phyloP scores from a whole-genome alignment of 2,797 vertebrate genomes.

The Onychomys leucogaster region DNA sequence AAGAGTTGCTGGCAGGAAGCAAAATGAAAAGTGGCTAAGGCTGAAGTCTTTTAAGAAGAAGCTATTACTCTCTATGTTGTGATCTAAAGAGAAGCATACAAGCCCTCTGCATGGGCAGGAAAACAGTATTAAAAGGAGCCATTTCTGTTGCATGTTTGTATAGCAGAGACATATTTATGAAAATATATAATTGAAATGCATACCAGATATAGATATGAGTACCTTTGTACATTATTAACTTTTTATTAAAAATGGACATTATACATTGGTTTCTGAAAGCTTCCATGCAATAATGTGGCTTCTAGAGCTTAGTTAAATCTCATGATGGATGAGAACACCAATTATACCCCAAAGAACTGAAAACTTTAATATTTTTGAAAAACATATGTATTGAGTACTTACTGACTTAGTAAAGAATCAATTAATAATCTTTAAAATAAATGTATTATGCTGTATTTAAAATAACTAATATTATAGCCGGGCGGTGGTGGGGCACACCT shows the following conservation, averaged over 20 bases:
- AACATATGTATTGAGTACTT: background rate
- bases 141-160: background rate
- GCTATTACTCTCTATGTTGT: background rate
- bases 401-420: background rate
- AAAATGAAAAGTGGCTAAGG: background rate
- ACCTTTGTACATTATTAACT: background rate
- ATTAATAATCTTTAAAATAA: conserved; percentile 14
- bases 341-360: background rate
- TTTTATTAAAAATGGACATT: background rate
- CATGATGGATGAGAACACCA: background rate
- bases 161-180: background rate
- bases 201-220: too few species aligned
- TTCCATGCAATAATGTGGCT: background rate
- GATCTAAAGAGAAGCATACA: background rate
- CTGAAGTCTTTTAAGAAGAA: background rate
- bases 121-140: background rate
- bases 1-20: background rate
- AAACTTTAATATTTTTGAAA: background rate
- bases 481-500: too few species aligned
- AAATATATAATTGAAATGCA: background rate
- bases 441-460: background rate
- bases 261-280: background rate
- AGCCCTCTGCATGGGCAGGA: background rate
- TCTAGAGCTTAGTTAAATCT: background rate
- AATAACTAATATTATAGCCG: background rate